A percentile compares a stretch with the other conserved stretches of the same genome.
These are phyloP conservation scores for Coptotermes formosanus DNA, from an alignment of 1,140 invertebrate species.

Conservation along the genomic window DNA sequence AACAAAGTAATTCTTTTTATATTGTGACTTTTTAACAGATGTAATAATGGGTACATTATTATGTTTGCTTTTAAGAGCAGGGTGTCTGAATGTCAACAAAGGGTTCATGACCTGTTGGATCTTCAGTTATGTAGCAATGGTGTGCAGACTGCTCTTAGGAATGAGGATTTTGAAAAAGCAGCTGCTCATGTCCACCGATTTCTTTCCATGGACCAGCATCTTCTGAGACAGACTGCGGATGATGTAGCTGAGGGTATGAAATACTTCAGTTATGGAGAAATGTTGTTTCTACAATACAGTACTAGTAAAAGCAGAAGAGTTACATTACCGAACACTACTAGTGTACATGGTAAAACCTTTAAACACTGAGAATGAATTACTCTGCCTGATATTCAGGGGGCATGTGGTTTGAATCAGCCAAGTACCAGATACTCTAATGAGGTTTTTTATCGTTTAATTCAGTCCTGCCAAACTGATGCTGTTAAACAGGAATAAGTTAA, in stretches of 20 bases:
- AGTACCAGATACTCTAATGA: too few species aligned
- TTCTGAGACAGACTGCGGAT: constrained; percentile 75
- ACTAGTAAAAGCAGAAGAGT: not conserved
- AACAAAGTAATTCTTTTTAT: too few species aligned
- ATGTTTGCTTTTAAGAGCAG: constrained; percentile 63
- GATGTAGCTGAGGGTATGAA: constrained; percentile 63
- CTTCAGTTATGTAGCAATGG: constrained; percentile 94
- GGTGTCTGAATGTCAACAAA: constrained; percentile 90
- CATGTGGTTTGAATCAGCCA: too few species aligned
- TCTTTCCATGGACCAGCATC: constrained; percentile 89
- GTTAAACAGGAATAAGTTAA: too few species aligned
- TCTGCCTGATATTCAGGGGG: too few species aligned
- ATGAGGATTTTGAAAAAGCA: constrained; percentile 90
- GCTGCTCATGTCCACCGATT: constrained; percentile 94
- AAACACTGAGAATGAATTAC: too few species aligned
- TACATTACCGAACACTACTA: too few species aligned
- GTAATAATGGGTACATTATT: not conserved
- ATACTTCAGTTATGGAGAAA: not conserved
- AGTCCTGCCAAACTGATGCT: too few species aligned
- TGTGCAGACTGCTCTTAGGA: constrained; percentile 85
- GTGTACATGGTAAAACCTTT: too few species aligned
- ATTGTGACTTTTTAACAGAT: too few species aligned
- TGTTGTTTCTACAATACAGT: not conserved
- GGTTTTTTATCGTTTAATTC: too few species aligned
- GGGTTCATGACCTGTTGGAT: constrained; percentile 95